Percentiles rank a stretch among this genome's conserved stretches.
phyloP scores from a whole-genome alignment of 2,113 vertebrate species.

The Hippolais icterina region DNA sequence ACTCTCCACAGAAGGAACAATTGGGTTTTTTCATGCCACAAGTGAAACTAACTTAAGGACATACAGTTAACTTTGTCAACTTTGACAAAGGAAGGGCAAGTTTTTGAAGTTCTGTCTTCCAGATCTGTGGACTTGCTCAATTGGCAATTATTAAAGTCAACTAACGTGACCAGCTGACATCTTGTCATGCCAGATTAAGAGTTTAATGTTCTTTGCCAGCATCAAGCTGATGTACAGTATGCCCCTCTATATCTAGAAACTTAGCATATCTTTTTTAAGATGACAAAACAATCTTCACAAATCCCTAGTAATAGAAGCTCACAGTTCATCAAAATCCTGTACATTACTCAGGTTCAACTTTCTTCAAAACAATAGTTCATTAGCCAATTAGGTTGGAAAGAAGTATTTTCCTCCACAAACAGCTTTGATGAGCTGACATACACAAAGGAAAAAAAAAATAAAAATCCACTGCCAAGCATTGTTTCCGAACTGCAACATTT shows the following conservation, averaged over 20 bases:
- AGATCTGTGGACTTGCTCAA: not conserved
- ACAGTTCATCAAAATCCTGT: not conserved
- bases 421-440: not conserved
- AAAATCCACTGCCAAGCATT: not conserved
- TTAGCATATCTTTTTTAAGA: not conserved
- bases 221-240: not conserved
- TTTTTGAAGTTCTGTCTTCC: slow-evolving; percentile 16
- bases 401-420: not conserved
- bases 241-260: not conserved
- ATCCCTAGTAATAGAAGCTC: not conserved
- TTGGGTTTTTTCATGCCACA: not conserved
- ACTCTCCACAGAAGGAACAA: not conserved
- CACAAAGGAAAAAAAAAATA: not conserved
- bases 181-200: not conserved
- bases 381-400: not conserved
- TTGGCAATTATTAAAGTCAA: slow-evolving; percentile 23
- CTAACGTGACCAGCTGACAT: not conserved
- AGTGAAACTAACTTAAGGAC: slow-evolving; percentile 18
- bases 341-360: not conserved
- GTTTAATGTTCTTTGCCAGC: not conserved
- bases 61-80: not conserved
- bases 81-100: slow-evolving; percentile 19
- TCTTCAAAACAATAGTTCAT: not conserved
- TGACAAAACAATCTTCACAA: not conserved
- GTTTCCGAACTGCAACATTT: not conserved